A percentile compares a stretch with the other conserved stretches of the same genome.
Evolutionary conservation across 2,113 vertebrate genomes (phyloP).

Genomic region (Cyanoderma ruficeps): DNA sequence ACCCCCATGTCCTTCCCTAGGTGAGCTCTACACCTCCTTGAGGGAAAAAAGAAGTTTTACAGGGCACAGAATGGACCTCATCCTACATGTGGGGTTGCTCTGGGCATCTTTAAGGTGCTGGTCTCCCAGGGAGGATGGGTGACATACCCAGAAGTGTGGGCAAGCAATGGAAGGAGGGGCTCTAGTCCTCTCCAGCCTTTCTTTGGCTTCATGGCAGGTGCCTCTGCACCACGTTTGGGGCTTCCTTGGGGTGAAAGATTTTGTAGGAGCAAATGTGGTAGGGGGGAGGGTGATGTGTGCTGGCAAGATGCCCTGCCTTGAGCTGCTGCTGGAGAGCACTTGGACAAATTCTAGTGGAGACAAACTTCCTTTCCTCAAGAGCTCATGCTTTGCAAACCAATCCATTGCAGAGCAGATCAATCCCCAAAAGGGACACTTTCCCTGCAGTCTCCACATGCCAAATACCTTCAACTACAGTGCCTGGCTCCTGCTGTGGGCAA

Average conservation of each 20-base stretch:
- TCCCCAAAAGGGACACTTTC: neutral
- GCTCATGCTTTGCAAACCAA: neutral
- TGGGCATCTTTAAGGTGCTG: neutral
- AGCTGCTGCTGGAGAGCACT: neutral
- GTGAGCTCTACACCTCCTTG: neutral
- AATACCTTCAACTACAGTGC: neutral
- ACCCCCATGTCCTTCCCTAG: accelerated
- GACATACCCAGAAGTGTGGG: accelerated
- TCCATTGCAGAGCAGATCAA: neutral
- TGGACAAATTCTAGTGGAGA: neutral
- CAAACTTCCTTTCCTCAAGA: neutral
- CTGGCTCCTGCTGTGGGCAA: neutral
- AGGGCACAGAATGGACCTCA: accelerated
- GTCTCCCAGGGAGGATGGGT: neutral
- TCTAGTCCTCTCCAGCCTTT: neutral
- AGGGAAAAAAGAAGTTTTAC: neutral
- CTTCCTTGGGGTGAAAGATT: neutral
- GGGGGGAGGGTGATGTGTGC: neutral
- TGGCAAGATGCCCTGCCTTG: neutral
- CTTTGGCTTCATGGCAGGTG: neutral
- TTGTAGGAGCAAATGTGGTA: accelerated
- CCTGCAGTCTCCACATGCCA: neutral
- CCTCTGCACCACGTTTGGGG: neutral
- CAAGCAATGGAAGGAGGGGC: neutral
- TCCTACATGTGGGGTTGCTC: neutral